Base-by-base conservation (phyloP, 1,140 invertebrate species). In the Nephotettix cincticeps region DNA sequence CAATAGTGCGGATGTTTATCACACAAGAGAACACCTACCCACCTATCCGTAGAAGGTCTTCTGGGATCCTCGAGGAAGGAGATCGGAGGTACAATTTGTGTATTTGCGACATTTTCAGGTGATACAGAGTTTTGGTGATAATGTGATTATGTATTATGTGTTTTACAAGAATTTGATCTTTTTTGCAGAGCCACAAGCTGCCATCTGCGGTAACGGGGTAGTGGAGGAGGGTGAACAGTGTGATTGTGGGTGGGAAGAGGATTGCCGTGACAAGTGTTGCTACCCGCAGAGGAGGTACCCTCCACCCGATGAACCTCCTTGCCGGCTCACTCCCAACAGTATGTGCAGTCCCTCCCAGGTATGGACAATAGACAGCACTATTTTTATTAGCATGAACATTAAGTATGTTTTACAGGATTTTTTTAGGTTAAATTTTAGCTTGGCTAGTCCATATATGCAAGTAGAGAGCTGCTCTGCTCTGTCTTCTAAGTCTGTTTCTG, bases 211-310 rank as follows among this genome's bases (percentile, higher is more conserved):
- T 11, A 99, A 99, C 81, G 94, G 95, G 23, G 96, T 99, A 1
- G 94, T 97, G 2, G 97, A 99, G 80, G 90, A 90, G 21, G 96
- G 92, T 2, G 97, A 99, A 83, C 91, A 99, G 79, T 99, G 97
- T 81, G 98, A 99, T 82, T 99, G 97, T 82, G 98, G 98, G 27
- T 99, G 96, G 93, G 94, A 96, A 77, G 92, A 95, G 78, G 93
- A 95, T 78, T 99, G 97, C 81, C 89, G 91, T 68, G 95, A 98
- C 77, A 86, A 88, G 19, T 99, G 98, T 79, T 99, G 98, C 80
- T 92, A 92, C 77, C 96, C 96, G 21, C 94, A 96, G 85, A 86
- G 91, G 45, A 87, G 89, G 56, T 89, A 93, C 74, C 90, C 91
- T 2, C 84, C 87, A 0, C 73, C 82, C 19, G 89, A 91, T 69